phyloP scores from a whole-genome alignment of 2,888 invertebrate species.

The Tenthredo mesomela region DNA sequence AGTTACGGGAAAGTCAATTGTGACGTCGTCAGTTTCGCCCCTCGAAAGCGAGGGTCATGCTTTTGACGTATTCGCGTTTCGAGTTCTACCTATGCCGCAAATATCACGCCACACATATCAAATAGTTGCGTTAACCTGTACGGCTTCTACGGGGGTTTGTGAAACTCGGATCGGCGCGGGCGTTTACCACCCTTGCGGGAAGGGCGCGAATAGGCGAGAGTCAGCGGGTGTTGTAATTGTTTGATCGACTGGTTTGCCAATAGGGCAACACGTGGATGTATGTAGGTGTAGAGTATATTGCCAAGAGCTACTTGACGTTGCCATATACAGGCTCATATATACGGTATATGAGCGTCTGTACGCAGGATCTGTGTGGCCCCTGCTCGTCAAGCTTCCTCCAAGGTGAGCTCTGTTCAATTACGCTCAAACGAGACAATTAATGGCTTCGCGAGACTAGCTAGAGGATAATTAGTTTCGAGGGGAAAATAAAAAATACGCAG shows the following conservation, averaged over 20 bases:
- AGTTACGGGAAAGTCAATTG: slow-evolving; percentile 25
- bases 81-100: slow-evolving; percentile 34
- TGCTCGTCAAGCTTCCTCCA: slow-evolving; percentile 10
- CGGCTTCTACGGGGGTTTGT: slow-evolving; percentile 16
- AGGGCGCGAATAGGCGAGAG: slow-evolving; percentile 33
- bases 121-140: slow-evolving; percentile 35
- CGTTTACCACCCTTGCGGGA: slow-evolving; percentile 5
- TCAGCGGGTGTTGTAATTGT: slow-evolving; percentile 40
- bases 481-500: neutral
- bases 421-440: slow-evolving; percentile 43
- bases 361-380: slow-evolving; percentile 14
- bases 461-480: slow-evolving; percentile 31
- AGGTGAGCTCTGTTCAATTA: slow-evolving; percentile 38
- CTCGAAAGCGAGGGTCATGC: slow-evolving; percentile 24
- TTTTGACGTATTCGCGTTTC: slow-evolving; percentile 37
- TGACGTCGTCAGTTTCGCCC: neutral
- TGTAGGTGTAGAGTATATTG: slow-evolving; percentile 6
- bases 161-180: slow-evolving; percentile 18
- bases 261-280: slow-evolving; percentile 37
- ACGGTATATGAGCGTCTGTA: neutral
- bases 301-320: slow-evolving; percentile 13
- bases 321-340: neutral
- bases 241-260: slow-evolving; percentile 43
- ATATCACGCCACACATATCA: slow-evolving; percentile 42
- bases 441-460: neutral